Evolutionary conservation across 2,113 vertebrate genomes (phyloP).

Genomic region (Megatriorchis doriae): DNA sequence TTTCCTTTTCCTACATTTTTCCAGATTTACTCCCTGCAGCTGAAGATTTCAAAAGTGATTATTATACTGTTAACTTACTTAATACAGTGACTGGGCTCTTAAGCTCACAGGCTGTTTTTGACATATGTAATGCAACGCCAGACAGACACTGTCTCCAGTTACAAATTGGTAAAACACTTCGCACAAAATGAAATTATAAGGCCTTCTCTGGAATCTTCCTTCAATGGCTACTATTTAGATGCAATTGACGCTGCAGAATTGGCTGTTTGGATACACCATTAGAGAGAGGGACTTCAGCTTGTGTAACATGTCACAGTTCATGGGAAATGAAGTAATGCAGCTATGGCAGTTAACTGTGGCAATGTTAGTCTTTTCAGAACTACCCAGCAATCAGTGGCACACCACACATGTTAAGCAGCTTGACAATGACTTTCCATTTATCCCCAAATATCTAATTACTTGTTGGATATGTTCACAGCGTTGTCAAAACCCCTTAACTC

Average conservation of each 20-base stretch:
- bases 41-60: background rate
- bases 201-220: background rate
- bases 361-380: background rate
- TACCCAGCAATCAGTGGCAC: background rate
- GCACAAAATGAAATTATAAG: background rate
- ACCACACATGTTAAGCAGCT: background rate
- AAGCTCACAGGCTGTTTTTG: background rate
- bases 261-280: background rate
- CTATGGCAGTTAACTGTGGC: background rate
- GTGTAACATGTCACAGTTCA: fast-evolving
- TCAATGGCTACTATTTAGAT: background rate
- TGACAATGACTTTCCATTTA: background rate
- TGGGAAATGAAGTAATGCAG: background rate
- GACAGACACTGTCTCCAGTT: background rate
- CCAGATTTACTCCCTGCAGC: background rate
- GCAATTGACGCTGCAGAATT: background rate
- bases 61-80: background rate
- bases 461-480: background rate
- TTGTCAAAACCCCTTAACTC: background rate
- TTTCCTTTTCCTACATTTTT: background rate
- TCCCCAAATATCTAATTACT: background rate
- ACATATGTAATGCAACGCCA: background rate
- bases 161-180: background rate
- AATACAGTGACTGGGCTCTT: background rate
- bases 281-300: background rate